Conservation (phyloP, 2,113 vertebrate species). For the Chloropsis cyanopogon region DNA sequence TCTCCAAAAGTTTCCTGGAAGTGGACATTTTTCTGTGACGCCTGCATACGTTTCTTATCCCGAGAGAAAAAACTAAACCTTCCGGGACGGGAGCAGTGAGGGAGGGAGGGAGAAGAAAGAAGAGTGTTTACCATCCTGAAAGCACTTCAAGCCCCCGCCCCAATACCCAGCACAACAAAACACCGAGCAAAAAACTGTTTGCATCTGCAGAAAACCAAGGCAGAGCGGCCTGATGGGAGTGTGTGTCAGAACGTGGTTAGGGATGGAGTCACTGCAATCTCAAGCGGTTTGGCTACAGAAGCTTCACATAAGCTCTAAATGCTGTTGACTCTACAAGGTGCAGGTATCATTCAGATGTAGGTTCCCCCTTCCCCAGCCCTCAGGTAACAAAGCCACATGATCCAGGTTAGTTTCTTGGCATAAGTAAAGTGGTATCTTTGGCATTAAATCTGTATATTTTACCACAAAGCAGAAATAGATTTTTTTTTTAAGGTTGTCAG, state of each 20-base stretch:
- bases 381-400: background rate
- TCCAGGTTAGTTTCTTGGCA: slow-evolving; percentile 41
- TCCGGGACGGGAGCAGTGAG: background rate
- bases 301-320: slow-evolving; percentile 42
- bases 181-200: background rate
- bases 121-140: background rate
- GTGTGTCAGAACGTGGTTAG: slow-evolving; percentile 35
- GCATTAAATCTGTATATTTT: background rate
- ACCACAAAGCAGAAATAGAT: background rate
- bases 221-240: slow-evolving; percentile 20
- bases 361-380: background rate
- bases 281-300: slow-evolving; percentile 9
- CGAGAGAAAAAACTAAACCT: slow-evolving; percentile 99
- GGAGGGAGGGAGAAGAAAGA: background rate
- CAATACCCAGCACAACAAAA: slow-evolving; percentile 6
- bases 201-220: slow-evolving; percentile 31
- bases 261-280: slow-evolving; percentile 51
- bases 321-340: slow-evolving; percentile 48
- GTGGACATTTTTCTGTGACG: slow-evolving; percentile 66
- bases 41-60: slow-evolving; percentile 84
- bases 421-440: slow-evolving; percentile 62
- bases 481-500: background rate
- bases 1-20: slow-evolving; percentile 77
- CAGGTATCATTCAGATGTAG: background rate
- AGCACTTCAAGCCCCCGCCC: background rate